Evolutionary conservation across 2,797 vertebrate genomes (phyloP), one percentile per base, ranked within the genome.

Genomic region (Danio aesculapii): DNA sequence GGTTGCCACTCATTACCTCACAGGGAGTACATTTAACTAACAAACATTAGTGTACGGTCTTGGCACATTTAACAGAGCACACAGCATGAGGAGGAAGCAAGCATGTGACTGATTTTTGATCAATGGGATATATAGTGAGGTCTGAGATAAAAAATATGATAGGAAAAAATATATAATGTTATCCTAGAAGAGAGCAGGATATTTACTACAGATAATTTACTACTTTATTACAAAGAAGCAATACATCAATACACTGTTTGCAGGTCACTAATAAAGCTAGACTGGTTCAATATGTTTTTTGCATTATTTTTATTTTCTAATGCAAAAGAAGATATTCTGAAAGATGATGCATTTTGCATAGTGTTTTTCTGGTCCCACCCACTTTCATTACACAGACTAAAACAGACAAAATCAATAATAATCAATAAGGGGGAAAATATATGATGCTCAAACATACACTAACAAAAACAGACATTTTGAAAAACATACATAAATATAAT

Each of bases 1-100:
- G 52, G 76, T 55, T 72, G 76, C 52, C 75, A 59, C 75, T 77
- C 72, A 85, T 72, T 79, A 79, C 77, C 73, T 83, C 64, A 77
- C 12, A 64, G 75, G 66, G 63, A 75, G 75, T 63, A 79, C 49
- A 73, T 77, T 67, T 74, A 64, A 57, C 75, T 72, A 14, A 30
- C 21, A 84, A 68, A 79, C 71, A 78, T 69, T 77, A 72, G 67
- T 14, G 64, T 7, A 30, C 30, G 17, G 58, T 61, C 41, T 44
- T 50, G 19, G 41, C 46, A 62, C 39, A 46, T 83, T 44, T 19
- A 57, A 44, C 53, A 52, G 68, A 1, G 8, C 44, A 46, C 17
- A 66, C 61, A 46, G 49, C n/a, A 49, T 19, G 8, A 21, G 7
- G 46, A 61, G 44, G 41, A 67, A 39, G 53, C 5, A 39, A 57